phyloP scores from a whole-genome alignment of 2,797 vertebrate species.

The Anomalospiza imberbis region DNA sequence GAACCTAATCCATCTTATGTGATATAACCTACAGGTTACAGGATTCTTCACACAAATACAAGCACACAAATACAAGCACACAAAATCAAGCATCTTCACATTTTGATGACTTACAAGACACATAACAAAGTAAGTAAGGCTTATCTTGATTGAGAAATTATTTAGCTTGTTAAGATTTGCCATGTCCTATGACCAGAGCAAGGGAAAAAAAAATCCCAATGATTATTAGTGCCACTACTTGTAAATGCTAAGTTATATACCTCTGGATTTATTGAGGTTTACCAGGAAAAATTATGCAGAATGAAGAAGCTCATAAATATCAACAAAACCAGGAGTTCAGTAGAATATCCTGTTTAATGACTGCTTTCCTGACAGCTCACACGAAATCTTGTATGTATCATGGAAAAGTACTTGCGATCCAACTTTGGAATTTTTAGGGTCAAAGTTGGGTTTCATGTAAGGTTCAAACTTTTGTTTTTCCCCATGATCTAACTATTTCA shows the following conservation, averaged over 20 bases:
- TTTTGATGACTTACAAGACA: background rate
- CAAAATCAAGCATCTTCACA: background rate
- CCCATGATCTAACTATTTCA: background rate
- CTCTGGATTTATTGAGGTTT: background rate
- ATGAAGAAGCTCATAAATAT: background rate
- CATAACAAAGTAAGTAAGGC: background rate
- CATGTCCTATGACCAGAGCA: background rate
- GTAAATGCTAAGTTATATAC: background rate
- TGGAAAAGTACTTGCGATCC: background rate
- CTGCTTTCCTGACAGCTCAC: background rate
- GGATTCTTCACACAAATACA: background rate
- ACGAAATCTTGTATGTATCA: background rate
- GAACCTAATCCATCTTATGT: background rate
- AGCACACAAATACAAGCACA: no score
- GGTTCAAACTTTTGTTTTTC: background rate
- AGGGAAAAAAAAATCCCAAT: background rate
- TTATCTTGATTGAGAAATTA: background rate
- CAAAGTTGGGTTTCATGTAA: background rate
- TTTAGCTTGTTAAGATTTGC: background rate
- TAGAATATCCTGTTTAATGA: background rate
- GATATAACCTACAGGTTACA: background rate
- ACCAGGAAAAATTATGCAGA: background rate
- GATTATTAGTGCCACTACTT: background rate
- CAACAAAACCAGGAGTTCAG: background rate
- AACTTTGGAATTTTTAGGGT: background rate